Evolutionary conservation across 2,888 invertebrate genomes (phyloP).

Genomic region (Acrobasis consociella): DNA sequence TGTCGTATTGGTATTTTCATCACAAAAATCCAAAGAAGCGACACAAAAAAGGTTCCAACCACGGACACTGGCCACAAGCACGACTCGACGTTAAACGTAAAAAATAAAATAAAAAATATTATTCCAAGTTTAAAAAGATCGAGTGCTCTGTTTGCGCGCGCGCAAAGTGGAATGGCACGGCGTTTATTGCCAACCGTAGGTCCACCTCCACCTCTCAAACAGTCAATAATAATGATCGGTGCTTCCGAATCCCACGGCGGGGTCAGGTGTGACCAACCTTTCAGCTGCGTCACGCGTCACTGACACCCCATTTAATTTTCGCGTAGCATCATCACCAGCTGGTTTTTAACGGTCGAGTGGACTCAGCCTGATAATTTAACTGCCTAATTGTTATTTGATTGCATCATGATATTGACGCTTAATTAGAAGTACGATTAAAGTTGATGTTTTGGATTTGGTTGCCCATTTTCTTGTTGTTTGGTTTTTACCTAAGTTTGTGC

Average conservation of each 20-base stretch:
- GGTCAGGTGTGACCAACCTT: conserved; percentile 49
- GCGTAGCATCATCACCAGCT: conserved; percentile 24
- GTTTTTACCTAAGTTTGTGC: not conserved
- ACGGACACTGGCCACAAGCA: conserved; percentile 40
- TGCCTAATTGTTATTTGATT: conserved; percentile 2
- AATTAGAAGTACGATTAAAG: not conserved
- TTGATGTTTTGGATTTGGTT: not conserved
- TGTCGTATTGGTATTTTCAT: conserved; percentile 44
- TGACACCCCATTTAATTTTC: conserved; percentile 29
- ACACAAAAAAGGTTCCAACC: conserved; percentile 36
- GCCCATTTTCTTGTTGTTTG: not conserved
- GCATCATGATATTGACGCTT: conserved; percentile 23
- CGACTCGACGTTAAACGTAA: conserved; percentile 23
- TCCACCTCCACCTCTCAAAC: conserved; percentile 48
- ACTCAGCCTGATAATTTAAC: conserved; percentile 20
- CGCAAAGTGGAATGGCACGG: conserved; percentile 56
- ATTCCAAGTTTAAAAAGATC: conserved; percentile 36
- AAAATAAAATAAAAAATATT: conserved; percentile 30
- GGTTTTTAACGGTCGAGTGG: conserved; percentile 33
- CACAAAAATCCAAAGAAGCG: conserved; percentile 51
- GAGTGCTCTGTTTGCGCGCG: conserved; percentile 46
- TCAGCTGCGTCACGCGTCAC: conserved; percentile 52
- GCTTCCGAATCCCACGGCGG: conserved; percentile 58
- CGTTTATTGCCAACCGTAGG: conserved; percentile 60
- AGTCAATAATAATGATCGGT: conserved; percentile 41